Evolutionary conservation across 2,888 invertebrate genomes (phyloP), one percentile per base, ranked within the genome.

Genomic region (Pseudococcus jackbeardsleyi): DNA sequence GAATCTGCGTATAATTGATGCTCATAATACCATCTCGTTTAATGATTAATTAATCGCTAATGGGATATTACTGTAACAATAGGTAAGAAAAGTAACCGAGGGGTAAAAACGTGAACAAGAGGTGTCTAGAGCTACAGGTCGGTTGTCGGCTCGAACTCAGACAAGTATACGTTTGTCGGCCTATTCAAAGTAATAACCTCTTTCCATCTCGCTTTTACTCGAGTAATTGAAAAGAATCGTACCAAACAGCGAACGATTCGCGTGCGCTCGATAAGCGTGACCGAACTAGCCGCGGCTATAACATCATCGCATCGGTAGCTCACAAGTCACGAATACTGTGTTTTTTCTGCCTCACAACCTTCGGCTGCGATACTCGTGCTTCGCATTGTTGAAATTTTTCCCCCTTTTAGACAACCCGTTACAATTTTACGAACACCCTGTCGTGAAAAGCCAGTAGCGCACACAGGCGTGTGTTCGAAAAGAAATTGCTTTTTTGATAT

Each of bases 21-120:
- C 79, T 82, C 19, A 82, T 82, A 82, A 42, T 82, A 82, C 46
- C 79, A 82, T 4, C 19, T 12, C n/a, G 79, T 46, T 82, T 82
- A 82, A 82, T 82, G 79, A 82, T 82, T 82, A 82, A 82, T 82
- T 82, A 82, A 82, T 82, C 46, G 79, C 79, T 82, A 82, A 82
- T 82, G 79, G 79, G 79, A 82, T 82, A 82, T 46, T 46, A 82
- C 8, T 82, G 79, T 82, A 46, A 82, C 79, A 82, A 82, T 82
- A 33, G 79, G 9, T 9, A 33, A 82, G 46, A 82, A 82, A 82
- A 46, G 42, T 82, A 22, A 46, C 79, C 79, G 79, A 33, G 79
- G 79, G 79, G 46, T 77, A 42, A 82, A 82, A 82, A 82, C 79
- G 79, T 82, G 79, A 82, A 42, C 9, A 82, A 46, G 79, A 82